phyloP scores from a whole-genome alignment of 2,797 vertebrate species.

The Lateolabrax maculatus region DNA sequence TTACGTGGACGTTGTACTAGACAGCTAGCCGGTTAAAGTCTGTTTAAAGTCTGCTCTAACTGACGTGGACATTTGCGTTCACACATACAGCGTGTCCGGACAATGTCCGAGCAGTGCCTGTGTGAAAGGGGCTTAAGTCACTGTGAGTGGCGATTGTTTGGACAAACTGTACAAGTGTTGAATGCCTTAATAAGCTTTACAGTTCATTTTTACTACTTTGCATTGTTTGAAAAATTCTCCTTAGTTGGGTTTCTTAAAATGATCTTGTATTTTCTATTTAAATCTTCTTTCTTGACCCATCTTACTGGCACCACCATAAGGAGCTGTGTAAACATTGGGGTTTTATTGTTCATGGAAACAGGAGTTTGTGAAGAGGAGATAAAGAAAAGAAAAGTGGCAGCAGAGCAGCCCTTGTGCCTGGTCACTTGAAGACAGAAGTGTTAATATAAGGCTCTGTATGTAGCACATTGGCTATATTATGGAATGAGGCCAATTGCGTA shows the following conservation, averaged over 20 bases:
- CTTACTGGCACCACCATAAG: background rate
- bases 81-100: too few species aligned
- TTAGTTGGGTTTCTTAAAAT: too few species aligned
- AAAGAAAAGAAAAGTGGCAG: background rate
- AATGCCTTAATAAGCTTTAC: background rate
- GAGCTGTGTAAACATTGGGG: background rate
- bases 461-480: background rate
- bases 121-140: too few species aligned
- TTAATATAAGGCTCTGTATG: background rate
- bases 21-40: too few species aligned
- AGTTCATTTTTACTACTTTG: background rate
- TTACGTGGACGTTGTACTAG: too few species aligned
- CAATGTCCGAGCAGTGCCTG: too few species aligned
- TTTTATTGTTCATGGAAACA: background rate
- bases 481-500: background rate
- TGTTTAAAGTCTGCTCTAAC: too few species aligned
- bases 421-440: conserved; percentile 3
- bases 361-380: background rate
- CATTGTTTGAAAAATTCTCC: background rate
- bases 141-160: background rate
- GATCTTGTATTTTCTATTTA: too few species aligned
- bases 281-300: too few species aligned
- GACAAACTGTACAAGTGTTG: background rate
- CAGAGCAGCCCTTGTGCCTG: background rate
- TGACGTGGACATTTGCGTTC: too few species aligned